A percentile compares a stretch with the other conserved stretches of the same genome.
Evolutionary conservation across 2,797 vertebrate species (phyloP).

Genomic region (Danio tinwini): DNA sequence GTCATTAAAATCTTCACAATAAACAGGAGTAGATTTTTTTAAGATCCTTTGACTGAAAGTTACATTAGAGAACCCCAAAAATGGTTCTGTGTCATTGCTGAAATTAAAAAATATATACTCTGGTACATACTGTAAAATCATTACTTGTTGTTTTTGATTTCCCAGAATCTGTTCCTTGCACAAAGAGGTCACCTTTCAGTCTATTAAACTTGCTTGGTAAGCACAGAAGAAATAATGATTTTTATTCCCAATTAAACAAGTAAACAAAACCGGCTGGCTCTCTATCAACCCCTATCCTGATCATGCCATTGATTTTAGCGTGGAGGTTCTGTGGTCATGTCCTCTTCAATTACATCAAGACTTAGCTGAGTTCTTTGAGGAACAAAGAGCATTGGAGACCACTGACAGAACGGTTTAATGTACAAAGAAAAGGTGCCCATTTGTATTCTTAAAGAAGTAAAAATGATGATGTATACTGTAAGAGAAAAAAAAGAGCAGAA

Average conservation of each 20-base stretch:
- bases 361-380: slow-evolving; percentile 9
- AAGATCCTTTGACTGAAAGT: no score
- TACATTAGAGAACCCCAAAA: no score
- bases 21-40: no score
- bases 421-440: no score
- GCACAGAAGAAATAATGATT: slow-evolving; percentile 67
- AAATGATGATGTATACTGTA: neutral
- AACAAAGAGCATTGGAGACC: neutral
- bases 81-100: no score
- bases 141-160: slow-evolving; percentile 50
- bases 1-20: no score
- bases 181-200: slow-evolving; percentile 46
- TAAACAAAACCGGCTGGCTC: slow-evolving; percentile 67
- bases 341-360: slow-evolving; percentile 41
- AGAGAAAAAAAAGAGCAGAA: neutral
- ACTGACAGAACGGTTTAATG: neutral
- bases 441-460: no score
- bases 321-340: slow-evolving; percentile 56
- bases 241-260: slow-evolving; percentile 66
- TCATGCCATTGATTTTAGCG: slow-evolving; percentile 58
- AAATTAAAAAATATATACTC: no score
- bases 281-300: slow-evolving; percentile 57
- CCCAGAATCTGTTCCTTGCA: slow-evolving; percentile 24
- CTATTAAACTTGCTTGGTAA: slow-evolving; percentile 53
- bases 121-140: slow-evolving; percentile 28